Conservation (phyloP, 2,797 vertebrate genomes). For the Moxostoma hubbsi region DNA sequence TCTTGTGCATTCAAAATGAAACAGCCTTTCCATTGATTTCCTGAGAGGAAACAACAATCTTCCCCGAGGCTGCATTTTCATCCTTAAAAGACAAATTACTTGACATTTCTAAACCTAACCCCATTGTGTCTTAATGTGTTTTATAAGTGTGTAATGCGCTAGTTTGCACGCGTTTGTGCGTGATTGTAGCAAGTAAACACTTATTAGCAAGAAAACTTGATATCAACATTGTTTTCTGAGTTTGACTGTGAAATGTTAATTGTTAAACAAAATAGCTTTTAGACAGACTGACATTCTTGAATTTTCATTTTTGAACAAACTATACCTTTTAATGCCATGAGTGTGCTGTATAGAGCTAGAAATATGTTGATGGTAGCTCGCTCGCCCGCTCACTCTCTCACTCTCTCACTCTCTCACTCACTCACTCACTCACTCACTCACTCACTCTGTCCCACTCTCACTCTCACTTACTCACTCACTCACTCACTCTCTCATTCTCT, state of each 20-base stretch:
- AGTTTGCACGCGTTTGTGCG: neutral
- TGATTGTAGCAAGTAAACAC: neutral
- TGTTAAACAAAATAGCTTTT: neutral
- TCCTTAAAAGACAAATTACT: slow-evolving; percentile 73
- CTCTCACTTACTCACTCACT: no score
- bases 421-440: no score
- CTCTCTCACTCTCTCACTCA: neutral
- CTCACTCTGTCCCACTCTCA: no score
- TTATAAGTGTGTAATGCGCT: slow-evolving; percentile 5
- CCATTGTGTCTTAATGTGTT: slow-evolving; percentile 34
- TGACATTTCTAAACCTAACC: slow-evolving; percentile 70
- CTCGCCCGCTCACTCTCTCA: no score
- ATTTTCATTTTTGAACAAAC: no score
- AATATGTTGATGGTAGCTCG: neutral
- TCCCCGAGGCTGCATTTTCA: slow-evolving; percentile 70
- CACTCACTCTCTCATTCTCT: no score
- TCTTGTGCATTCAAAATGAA: slow-evolving; percentile 45
- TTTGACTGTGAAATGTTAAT: no score
- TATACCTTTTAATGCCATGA: neutral
- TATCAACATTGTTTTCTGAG: no score
- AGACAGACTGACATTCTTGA: neutral
- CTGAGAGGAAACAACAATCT: slow-evolving; percentile 71
- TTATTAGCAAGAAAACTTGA: neutral
- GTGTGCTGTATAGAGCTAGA: neutral
- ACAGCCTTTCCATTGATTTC: slow-evolving; percentile 70